Percentiles rank a stretch among this genome's conserved stretches.
phyloP scores from a whole-genome alignment of 2,797 vertebrate species.

The Gadopsis marmoratus region DNA sequence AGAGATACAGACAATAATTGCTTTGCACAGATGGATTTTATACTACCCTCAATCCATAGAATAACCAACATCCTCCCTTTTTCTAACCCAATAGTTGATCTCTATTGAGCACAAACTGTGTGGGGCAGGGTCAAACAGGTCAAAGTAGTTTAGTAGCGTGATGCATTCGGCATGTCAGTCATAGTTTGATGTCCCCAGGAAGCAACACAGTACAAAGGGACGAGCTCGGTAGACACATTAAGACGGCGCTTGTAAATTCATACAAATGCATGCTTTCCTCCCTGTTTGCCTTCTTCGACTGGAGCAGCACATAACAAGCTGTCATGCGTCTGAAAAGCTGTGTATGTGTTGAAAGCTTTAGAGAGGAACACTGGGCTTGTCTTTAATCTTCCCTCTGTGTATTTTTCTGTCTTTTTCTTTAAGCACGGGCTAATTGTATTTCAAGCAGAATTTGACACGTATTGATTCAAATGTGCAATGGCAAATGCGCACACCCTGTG shows the following conservation, averaged over 20 bases:
- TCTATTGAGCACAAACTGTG: slow-evolving; percentile 38
- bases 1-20: slow-evolving; percentile 59
- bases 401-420: slow-evolving; percentile 58
- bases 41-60: slow-evolving; percentile 15
- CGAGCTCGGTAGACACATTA: slow-evolving; percentile 55
- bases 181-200: slow-evolving; percentile 45
- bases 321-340: slow-evolving; percentile 62
- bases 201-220: slow-evolving; percentile 35
- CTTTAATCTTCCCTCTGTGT: slow-evolving; percentile 72
- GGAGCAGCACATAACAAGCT: slow-evolving; percentile 67
- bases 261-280: slow-evolving; percentile 60
- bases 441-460: slow-evolving; percentile 80
- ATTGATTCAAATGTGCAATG: slow-evolving; percentile 75
- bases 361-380: slow-evolving; percentile 58
- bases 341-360: slow-evolving; percentile 49
- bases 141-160: slow-evolving; percentile 49
- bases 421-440: slow-evolving; percentile 77
- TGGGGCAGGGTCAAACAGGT: slow-evolving; percentile 63
- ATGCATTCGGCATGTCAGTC: slow-evolving; percentile 24
- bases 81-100: slow-evolving; percentile 49
- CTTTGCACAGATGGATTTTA: slow-evolving; percentile 50
- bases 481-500: slow-evolving; percentile 55
- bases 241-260: slow-evolving; percentile 62
- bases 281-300: slow-evolving; percentile 60
- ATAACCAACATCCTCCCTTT: slow-evolving; percentile 17